phyloP scores from a whole-genome alignment of 2,888 invertebrate genomes.

The Synanthedon tipuliformis region DNA sequence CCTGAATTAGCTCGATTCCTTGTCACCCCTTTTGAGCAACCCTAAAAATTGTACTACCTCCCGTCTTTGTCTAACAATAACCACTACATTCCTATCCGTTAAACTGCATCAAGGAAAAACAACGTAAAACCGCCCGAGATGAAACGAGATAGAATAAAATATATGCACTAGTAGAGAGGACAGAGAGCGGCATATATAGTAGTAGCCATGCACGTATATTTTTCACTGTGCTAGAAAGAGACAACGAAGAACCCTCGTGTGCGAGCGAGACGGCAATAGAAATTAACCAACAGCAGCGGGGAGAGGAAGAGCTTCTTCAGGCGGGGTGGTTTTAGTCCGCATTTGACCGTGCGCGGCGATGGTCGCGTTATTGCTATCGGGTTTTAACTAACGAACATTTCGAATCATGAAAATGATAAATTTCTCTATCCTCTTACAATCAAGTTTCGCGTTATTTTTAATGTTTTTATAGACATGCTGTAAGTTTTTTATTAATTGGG shows the following conservation, averaged over 20 bases:
- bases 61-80: conserved; percentile 70
- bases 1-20: conserved; percentile 70
- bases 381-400: conserved; percentile 35
- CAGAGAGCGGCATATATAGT: conserved; percentile 64
- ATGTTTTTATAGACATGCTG: not conserved
- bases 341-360: conserved; percentile 57
- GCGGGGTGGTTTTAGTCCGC: conserved; percentile 66
- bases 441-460: not conserved
- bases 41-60: conserved; percentile 65
- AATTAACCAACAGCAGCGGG: conserved; percentile 68
- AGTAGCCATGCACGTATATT: conserved; percentile 56
- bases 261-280: conserved; percentile 50
- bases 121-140: conserved; percentile 67
- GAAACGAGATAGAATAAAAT: conserved; percentile 70
- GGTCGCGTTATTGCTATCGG: conserved; percentile 27
- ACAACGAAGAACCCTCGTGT: conserved; percentile 45
- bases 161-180: conserved; percentile 66
- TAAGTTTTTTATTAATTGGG: not conserved
- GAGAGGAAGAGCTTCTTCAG: conserved; percentile 66
- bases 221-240: conserved; percentile 50
- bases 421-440: not conserved
- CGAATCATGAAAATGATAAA: conserved; percentile 44
- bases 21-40: conserved; percentile 68
- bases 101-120: conserved; percentile 70
- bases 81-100: conserved; percentile 69